Evolutionary conservation across 2,888 invertebrate species (phyloP).

Genomic region (Fabriciana adippe): DNA sequence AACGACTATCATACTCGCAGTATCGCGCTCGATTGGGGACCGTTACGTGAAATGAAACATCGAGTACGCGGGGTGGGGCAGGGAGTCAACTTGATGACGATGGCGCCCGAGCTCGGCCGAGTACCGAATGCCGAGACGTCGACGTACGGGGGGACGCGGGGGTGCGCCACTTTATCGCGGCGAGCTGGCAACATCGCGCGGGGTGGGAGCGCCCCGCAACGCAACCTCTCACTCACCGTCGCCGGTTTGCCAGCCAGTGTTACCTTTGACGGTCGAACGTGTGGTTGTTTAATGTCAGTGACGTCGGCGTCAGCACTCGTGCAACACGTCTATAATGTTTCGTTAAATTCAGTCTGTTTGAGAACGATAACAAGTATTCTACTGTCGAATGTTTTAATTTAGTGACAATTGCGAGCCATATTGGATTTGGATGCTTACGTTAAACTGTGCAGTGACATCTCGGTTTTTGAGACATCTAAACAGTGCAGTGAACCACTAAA

Average conservation of each 20-base stretch:
- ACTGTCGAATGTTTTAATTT: conserved; percentile 85
- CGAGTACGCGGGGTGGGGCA: conserved; percentile 75
- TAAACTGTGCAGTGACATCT: conserved; percentile 73
- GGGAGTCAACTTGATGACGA: conserved; percentile 69
- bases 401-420: conserved; percentile 83
- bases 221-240: conserved; percentile 84
- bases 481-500: conserved; percentile 74
- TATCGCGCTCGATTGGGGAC: conserved; percentile 82
- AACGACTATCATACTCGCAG: conserved; percentile 73
- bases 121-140: conserved; percentile 74
- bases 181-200: conserved; percentile 81
- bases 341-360: conserved; percentile 78
- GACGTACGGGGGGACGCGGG: conserved; percentile 76
- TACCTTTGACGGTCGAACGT: conserved; percentile 83
- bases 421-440: conserved; percentile 74
- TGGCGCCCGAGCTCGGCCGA: conserved; percentile 76
- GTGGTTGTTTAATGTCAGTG: conserved; percentile 78
- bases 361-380: conserved; percentile 75
- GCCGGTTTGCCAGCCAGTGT: conserved; percentile 82
- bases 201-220: conserved; percentile 79
- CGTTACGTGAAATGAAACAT: conserved; percentile 82
- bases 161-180: conserved; percentile 81
- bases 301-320: conserved; percentile 80
- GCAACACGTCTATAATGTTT: conserved; percentile 81
- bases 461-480: conserved; percentile 62